phyloP scores from a whole-genome alignment of 2,113 vertebrate species.

The Podarcis muralis region DNA sequence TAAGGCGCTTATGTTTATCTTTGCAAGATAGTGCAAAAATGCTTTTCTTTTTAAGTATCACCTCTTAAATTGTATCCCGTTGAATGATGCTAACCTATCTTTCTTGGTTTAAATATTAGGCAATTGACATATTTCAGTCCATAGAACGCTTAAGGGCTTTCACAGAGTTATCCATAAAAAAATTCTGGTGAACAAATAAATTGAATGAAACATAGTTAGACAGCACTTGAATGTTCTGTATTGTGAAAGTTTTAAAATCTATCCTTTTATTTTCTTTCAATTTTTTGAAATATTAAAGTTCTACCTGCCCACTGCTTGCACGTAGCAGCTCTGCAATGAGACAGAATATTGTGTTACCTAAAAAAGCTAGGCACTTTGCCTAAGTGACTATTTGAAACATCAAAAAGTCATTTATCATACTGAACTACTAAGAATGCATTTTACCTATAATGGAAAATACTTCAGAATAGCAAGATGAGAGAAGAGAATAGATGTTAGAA shows the following conservation, averaged over 20 bases:
- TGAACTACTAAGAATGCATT: too few relatives aligned
- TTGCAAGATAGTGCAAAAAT: not conserved
- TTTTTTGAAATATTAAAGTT: not conserved
- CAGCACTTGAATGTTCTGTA: not conserved
- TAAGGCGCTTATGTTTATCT: not conserved
- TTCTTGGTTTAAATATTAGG: not conserved
- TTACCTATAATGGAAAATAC: too few relatives aligned
- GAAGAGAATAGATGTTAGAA: too few relatives aligned
- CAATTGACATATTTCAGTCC: not conserved
- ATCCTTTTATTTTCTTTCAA: not conserved
- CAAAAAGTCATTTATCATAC: too few relatives aligned
- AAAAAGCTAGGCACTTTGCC: not conserved
- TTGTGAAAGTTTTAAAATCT: not conserved
- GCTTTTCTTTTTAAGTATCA: not conserved
- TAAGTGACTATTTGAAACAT: too few relatives aligned
- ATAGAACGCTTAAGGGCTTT: not conserved
- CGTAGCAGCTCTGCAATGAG: not conserved
- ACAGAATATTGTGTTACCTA: not conserved
- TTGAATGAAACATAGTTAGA: not conserved
- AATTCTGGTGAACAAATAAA: not conserved
- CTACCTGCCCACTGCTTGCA: not conserved
- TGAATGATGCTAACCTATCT: not conserved
- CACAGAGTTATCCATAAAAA: too few relatives aligned
- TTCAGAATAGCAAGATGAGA: too few relatives aligned
- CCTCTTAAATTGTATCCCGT: not conserved